Conservation (phyloP, 2,113 vertebrate genomes). For the Myocastor coypus region DNA sequence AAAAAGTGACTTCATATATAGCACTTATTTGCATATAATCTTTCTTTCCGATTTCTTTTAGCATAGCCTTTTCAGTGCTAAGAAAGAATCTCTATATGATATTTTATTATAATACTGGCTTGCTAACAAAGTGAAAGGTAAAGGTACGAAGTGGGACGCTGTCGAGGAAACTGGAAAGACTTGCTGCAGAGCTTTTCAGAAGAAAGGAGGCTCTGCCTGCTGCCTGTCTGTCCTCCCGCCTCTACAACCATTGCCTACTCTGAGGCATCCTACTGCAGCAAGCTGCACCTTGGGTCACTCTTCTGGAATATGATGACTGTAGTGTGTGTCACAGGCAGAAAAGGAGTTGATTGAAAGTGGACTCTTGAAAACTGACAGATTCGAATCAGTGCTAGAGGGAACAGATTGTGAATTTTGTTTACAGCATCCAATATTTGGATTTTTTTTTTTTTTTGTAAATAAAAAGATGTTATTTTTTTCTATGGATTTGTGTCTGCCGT, state of each 20-base stretch:
- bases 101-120: conserved; percentile 86
- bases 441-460: conserved; percentile 92
- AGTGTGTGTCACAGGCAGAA: conserved; percentile 86
- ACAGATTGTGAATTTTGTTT: conserved; percentile 94
- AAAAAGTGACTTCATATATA: conserved; percentile 85
- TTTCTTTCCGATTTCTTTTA: conserved; percentile 84
- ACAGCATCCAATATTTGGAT: conserved; percentile 95
- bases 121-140: conserved; percentile 84
- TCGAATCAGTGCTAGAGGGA: conserved; percentile 86
- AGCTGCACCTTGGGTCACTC: conserved; percentile 87
- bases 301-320: conserved; percentile 86
- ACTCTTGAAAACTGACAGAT: conserved; percentile 82
- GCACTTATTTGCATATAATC: conserved; percentile 85
- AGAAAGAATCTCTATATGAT: conserved; percentile 84
- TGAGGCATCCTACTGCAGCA: conserved; percentile 85
- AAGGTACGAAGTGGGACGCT: conserved; percentile 78
- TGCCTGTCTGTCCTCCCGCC: conserved; percentile 84
- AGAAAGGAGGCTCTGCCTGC: conserved; percentile 83
- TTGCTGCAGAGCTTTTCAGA: conserved; percentile 82
- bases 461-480: conserved; percentile 95
- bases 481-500: conserved; percentile 89
- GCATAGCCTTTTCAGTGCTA: conserved; percentile 84
- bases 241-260: conserved; percentile 86
- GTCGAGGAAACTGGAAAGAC: conserved; percentile 81
- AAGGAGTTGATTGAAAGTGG: conserved; percentile 87